Evolutionary conservation across 2,888 invertebrate genomes (phyloP), one percentile per base, ranked within the genome.

Genomic region (Cephus nigrinus): DNA sequence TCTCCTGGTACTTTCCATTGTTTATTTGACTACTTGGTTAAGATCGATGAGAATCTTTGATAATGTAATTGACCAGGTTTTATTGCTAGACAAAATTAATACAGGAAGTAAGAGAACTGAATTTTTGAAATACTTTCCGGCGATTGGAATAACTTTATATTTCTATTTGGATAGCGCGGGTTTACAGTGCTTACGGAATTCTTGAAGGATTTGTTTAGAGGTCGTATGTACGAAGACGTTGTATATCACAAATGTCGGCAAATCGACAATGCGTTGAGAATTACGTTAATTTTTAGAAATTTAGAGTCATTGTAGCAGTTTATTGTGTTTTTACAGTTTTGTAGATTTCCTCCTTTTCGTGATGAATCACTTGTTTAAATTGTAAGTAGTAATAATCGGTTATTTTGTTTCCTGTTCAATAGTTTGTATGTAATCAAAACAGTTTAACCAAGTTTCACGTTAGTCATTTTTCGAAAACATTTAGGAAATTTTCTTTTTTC

Each of bases 1-100:
- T 73, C 78, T 74, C 55, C 33, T 81, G 85, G 80, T 75, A 84
- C 79, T 82, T 85, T 85, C 82, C 82, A 82, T 79, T 80, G 36
- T 4, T 74, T n/a, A 68, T 76, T 71, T 33, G 32, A 71, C 23
- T 55, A 23, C 23, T 55, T 23, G 23, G 55, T 55, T 15, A 55
- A 15, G 9, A 55, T 55, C 55, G 55, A 55, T 55, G 23, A 2
- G 23, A 23, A 55, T 55, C 23, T 55, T 55, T 55, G 0, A 23
- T 55, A 55, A 55, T 55, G 55, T 55, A 55, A 55, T 55, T 5
- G 23, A 55, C 23, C 9, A 55, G 15, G 15, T 55, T 23, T 55
- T 23, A 55, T 55, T 55, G 55, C 55, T 55, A 15, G 55, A 55
- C 2, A 55, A 55, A 55, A 55, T 15, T 55, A 23, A 55, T 55